Conservation (phyloP, 2,888 invertebrate genomes). For the Xanthorhoe designata region DNA sequence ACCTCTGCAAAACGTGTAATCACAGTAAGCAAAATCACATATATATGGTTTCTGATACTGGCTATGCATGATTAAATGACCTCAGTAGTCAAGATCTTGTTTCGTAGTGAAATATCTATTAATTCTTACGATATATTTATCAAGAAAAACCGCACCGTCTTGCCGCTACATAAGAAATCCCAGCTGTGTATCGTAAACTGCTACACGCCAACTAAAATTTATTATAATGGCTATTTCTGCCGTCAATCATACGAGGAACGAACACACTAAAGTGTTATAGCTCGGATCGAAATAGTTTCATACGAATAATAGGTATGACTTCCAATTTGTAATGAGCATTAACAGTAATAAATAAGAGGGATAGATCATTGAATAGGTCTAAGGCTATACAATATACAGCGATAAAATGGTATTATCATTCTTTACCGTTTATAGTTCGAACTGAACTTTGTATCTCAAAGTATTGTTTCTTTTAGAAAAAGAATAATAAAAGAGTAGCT, state of each 20-base stretch:
- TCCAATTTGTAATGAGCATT: neutral
- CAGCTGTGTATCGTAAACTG: slow-evolving; percentile 25
- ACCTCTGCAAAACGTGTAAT: too few species aligned
- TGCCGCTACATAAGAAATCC: slow-evolving; percentile 21
- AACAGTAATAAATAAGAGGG: neutral
- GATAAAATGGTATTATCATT: neutral
- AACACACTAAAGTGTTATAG: neutral
- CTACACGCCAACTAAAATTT: slow-evolving; percentile 10
- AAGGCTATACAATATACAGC: neutral
- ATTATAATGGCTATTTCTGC: slow-evolving; percentile 19
- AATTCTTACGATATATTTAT: neutral
- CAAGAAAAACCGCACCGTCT: neutral
- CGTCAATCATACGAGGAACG: neutral
- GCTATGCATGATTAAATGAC: too few species aligned
- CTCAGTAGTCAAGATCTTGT: too few species aligned
- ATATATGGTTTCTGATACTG: too few species aligned
- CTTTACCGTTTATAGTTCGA: neutral
- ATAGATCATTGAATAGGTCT: neutral
- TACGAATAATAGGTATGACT: neutral
- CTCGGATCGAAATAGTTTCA: slow-evolving; percentile 1
- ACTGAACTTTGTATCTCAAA: neutral
- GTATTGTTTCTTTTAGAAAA: neutral
- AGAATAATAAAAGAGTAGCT: neutral
- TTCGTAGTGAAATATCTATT: too few species aligned
- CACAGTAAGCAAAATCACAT: too few species aligned